Base-by-base conservation (phyloP, 2,113 vertebrate genomes). In the Rhea americana region DNA sequence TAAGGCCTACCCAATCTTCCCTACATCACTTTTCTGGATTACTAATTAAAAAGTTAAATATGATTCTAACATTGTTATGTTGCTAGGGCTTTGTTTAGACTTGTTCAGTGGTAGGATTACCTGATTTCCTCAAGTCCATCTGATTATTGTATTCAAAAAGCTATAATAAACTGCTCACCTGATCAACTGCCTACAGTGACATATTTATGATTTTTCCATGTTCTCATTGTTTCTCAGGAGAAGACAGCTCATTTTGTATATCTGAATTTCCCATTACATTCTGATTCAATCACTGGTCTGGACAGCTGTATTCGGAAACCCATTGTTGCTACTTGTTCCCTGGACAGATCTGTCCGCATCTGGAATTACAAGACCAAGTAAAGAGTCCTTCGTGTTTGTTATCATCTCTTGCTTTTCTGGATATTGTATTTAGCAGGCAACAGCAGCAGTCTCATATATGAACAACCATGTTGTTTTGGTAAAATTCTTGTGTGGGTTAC, bases 311-410 rank as follows among this genome's bases (percentile, higher is more conserved):
- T 98, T 72, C 98, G 98, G 81, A 99, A 99, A 94, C 98, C 99
- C 8, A 96, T 99, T 53, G 94, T 99, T 77, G 99, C 98, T 94
- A 99, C 99, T 58, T 98, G 99, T 95, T 99, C 99, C 55, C 86
- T 98, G 95, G 99, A 99, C 96, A 97, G 93, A 94, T 99, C 99
- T 18, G 93, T 99, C 41, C 98, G 98, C 93, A 98, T 99, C 96
- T 99, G 99, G 99, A 99, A 99, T 97, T 99, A 99, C 3, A 98
- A 98, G 75, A 98, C 89, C 3, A 99, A 98, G 99, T 99, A 98
- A 97, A 97, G 62, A 79, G 45, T 50, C 86, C 19, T 85, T 89
- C 81, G 26, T 82, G 47, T 80, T 75, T 87, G 24, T 81, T 71
- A 48, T 37, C 71, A 48, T 37, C 28, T 82, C 93, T 68, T 80